phyloP scores from a whole-genome alignment of 2,797 vertebrate genomes.

The Streptopelia turtur region DNA sequence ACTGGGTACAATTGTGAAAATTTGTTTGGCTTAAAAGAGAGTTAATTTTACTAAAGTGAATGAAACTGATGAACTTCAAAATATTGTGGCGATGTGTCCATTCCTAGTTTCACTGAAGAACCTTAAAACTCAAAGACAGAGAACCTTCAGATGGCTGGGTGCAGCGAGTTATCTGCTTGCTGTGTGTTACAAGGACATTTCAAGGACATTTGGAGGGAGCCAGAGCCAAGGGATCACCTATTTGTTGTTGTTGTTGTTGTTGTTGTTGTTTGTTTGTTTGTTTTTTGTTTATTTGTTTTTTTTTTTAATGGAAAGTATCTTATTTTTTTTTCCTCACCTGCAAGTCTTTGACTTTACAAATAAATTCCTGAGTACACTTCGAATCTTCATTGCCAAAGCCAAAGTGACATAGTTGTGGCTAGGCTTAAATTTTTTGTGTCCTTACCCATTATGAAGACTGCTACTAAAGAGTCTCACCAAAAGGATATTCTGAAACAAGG shows the following conservation, averaged over 20 bases:
- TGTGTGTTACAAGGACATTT: background rate
- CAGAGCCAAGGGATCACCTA: background rate
- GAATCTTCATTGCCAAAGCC: background rate
- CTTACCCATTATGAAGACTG: background rate
- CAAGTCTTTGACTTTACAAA: background rate
- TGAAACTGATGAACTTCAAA: background rate
- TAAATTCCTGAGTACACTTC: background rate
- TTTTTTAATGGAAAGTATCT: background rate
- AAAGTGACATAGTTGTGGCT: background rate
- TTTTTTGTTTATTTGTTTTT: background rate
- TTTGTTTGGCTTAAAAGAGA: background rate
- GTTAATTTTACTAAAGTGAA: background rate
- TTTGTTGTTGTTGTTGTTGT: background rate
- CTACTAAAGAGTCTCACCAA: background rate
- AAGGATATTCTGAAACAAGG: background rate
- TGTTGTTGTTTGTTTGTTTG: too few relatives aligned
- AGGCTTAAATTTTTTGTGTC: background rate
- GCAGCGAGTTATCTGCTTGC: background rate
- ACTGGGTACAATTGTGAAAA: background rate
- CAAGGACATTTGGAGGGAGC: background rate
- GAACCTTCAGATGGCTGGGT: background rate
- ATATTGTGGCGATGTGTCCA: accelerated
- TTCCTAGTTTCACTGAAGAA: background rate
- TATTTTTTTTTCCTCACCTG: too few relatives aligned
- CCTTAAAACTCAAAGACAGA: background rate